Evolutionary conservation across 2,113 vertebrate species (phyloP), one percentile per base, ranked within the genome.

Genomic region (Dasypus novemcinctus): DNA sequence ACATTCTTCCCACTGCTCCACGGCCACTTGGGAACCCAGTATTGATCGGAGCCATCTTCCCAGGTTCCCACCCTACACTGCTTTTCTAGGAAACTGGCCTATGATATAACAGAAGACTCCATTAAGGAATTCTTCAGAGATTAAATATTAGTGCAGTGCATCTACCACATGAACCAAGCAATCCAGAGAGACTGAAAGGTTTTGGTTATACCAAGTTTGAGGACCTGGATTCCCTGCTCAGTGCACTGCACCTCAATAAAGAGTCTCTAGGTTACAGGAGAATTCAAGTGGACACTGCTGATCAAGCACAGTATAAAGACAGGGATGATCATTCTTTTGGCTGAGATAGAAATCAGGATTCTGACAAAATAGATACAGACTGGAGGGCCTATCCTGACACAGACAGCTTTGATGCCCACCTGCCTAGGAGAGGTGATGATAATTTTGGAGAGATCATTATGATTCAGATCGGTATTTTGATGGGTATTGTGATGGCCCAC

Each of bases 241-340:
- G 98, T 63, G 99, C 99, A 1, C 98, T 99, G 72, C 99, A 98
- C 96, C 99, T 99, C 95, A 99, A 98, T 31, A 99, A 99, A 98
- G 99, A 99, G 99, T 99, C 99, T 97, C 97, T 99, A 94, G 99
- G 99, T 71, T 99, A 99, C 98, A 99, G 99, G 95, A 98, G 99
- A 93, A 99, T 99, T 98, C 99, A 99, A 94, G 99, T 99, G 96
- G 99, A 99, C 92, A 99, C 99, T 94, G 99, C 99, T 57, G 99
- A 99, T 97, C 52, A 54, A 54, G 52, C 52, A 54, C 46, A 54
- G 52, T 13, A 17, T 54, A 54, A 54, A 54, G 52, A 54, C 52
- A 54, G 52, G 17, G 52, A 54, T 66, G 98, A 99, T 75, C 99
- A 99, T 25, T 96, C 94, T 52, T 99, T 99, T 10, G 99, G 99